A percentile compares a stretch with the other conserved stretches of the same genome.
Conservation (phyloP, 1,140 invertebrate genomes). For the Homarus americanus region DNA sequence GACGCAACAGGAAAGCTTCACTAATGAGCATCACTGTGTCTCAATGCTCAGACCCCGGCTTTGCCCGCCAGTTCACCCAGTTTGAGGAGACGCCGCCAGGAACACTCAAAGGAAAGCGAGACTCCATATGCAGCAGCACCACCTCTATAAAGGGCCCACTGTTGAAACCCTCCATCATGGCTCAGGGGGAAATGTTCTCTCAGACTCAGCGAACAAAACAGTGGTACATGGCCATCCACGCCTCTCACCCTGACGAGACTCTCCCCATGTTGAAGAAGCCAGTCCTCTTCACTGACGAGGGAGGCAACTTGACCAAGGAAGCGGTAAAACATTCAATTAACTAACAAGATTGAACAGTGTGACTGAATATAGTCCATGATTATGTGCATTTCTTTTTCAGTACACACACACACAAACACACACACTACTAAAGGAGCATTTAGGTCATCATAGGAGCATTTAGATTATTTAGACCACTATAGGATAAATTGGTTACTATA, state of each 20-base stretch:
- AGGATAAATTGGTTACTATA: too few relatives aligned
- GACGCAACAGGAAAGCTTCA: constrained; percentile 45
- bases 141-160: constrained; percentile 22
- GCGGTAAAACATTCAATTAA: constrained; percentile 17
- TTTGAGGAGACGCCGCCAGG: constrained; percentile 26
- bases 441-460: too few relatives aligned
- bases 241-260: constrained; percentile 58
- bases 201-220: constrained; percentile 46
- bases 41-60: constrained; percentile 33
- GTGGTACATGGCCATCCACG: constrained; percentile 66
- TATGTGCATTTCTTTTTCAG: too few relatives aligned
- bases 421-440: too few relatives aligned
- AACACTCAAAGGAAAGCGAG: constrained; percentile 7
- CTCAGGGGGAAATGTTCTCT: constrained; percentile 58
- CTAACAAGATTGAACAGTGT: too few relatives aligned
- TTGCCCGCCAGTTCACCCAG: constrained; percentile 39
- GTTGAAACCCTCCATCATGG: constrained; percentile 64
- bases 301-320: constrained; percentile 49
- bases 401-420: too few relatives aligned
- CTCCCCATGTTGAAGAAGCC: constrained; percentile 53
- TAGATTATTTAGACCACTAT: too few relatives aligned
- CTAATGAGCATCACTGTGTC: constrained; percentile 54
- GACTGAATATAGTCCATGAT: too few relatives aligned
- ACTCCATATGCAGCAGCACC: constrained; percentile 14
- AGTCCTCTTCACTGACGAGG: constrained; percentile 48